A percentile compares a stretch with the other conserved stretches of the same genome.
phyloP scores from a whole-genome alignment of 1,140 invertebrate species.

The Chironomus striatipennis region DNA sequence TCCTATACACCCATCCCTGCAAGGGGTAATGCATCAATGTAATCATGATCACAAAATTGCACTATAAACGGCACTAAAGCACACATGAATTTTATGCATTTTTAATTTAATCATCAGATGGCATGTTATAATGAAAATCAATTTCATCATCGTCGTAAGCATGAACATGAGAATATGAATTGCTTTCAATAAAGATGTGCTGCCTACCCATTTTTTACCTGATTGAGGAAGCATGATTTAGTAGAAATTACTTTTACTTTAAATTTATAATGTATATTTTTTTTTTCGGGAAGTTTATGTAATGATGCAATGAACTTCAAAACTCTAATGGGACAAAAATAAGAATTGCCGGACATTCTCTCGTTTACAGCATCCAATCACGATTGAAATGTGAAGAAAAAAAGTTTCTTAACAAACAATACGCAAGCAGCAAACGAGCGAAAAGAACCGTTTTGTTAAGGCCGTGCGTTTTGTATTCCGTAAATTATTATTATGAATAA shows the following conservation, averaged over 20 bases:
- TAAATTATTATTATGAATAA: slow-evolving; percentile 15
- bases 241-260: too few relatives aligned
- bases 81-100: not conserved
- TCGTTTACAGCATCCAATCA: not conserved
- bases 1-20: too few relatives aligned
- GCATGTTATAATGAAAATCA: not conserved
- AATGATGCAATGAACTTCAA: too few relatives aligned
- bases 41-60: too few relatives aligned
- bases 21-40: too few relatives aligned
- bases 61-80: not conserved
- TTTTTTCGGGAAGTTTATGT: too few relatives aligned
- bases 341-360: too few relatives aligned
- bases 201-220: too few relatives aligned
- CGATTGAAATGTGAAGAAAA: not conserved
- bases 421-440: not conserved
- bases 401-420: not conserved
- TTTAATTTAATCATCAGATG: slow-evolving; percentile 9
- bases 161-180: not conserved
- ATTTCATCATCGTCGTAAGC: not conserved
- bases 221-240: too few relatives aligned
- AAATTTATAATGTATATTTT: too few relatives aligned
- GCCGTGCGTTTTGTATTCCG: not conserved
- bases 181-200: too few relatives aligned
- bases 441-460: slow-evolving; percentile 3
- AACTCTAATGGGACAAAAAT: too few relatives aligned